Percentiles rank a stretch among this genome's conserved stretches.
Conservation (phyloP, 2,888 invertebrate species). For the Pristionchus arcanus region DNA sequence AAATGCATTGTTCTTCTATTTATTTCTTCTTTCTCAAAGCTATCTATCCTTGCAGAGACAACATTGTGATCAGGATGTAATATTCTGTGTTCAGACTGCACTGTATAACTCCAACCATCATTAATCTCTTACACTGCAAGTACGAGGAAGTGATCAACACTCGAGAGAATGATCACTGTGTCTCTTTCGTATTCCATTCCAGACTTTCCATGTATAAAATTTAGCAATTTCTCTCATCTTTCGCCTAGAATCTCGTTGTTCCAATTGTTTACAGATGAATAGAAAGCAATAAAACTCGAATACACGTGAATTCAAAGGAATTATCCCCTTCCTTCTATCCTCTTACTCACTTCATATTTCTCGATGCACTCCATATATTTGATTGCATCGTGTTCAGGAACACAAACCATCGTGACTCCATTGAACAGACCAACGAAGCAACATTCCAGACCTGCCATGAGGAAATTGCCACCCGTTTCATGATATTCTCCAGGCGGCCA, state of each 20-base stretch:
- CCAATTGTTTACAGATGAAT: no score
- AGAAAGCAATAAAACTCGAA: not conserved
- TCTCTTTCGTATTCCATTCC: not conserved
- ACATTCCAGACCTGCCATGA: slow-evolving; percentile 3
- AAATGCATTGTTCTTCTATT: not conserved
- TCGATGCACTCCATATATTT: slow-evolving; percentile 39
- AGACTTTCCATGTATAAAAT: not conserved
- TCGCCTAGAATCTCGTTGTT: no score
- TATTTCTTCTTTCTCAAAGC: not conserved
- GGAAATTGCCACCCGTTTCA: not conserved
- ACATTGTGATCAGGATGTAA: not conserved
- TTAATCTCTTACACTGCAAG: not conserved
- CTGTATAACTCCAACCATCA: not conserved
- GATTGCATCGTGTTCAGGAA: not conserved
- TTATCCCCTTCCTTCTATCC: not conserved
- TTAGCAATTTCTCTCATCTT: no score
- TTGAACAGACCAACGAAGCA: slow-evolving; percentile 36
- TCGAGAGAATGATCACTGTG: not conserved
- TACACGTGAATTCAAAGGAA: not conserved
- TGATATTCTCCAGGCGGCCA: no score
- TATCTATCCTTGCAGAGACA: not conserved
- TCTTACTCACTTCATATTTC: slow-evolving; percentile 36
- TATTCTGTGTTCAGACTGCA: not conserved
- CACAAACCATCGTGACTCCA: slow-evolving; percentile 30
- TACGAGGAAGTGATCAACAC: not conserved